These are phyloP conservation scores for Frieseomelitta varia DNA, from an alignment of 1,140 invertebrate species.

Conservation along the genomic window DNA sequence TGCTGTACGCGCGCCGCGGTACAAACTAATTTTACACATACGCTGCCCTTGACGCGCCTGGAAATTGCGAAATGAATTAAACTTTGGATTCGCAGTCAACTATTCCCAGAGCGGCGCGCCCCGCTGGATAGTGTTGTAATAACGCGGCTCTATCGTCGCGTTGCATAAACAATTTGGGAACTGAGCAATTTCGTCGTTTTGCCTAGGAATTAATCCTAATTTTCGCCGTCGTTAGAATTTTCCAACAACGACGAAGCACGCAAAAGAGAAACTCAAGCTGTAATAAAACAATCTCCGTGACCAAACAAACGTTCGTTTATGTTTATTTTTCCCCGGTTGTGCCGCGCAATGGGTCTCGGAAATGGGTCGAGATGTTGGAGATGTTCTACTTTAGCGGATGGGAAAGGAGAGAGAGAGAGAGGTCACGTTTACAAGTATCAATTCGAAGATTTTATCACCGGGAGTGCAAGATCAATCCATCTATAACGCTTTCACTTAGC, in stretches of 20 bases:
- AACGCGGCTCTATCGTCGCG: constrained; percentile 44
- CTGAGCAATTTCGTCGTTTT: constrained; percentile 30
- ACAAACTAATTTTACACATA: constrained; percentile 20
- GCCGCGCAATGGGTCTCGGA: too few species aligned
- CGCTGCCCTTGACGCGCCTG: constrained; percentile 34
- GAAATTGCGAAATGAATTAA: constrained; percentile 56
- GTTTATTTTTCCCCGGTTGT: too few species aligned
- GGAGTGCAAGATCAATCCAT: constrained; percentile 38
- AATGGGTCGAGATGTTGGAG: too few species aligned
- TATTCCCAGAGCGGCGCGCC: constrained; percentile 26
- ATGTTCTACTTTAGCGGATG: too few species aligned
- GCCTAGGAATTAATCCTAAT: neutral
- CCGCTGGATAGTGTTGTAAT: constrained; percentile 41
- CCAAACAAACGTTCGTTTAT: too few species aligned
- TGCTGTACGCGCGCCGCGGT: neutral
- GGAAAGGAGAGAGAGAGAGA: neutral
- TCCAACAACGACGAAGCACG: too few species aligned
- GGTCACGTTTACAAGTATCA: constrained; percentile 43
- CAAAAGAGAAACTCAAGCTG: too few species aligned
- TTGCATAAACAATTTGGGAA: constrained; percentile 39
- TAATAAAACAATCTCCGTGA: too few species aligned
- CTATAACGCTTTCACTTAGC: constrained; percentile 50
- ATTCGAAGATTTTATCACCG: constrained; percentile 45
- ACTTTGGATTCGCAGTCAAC: constrained; percentile 39
- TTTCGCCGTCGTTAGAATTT: neutral